Evolutionary conservation across 2,888 invertebrate species (phyloP), one percentile per base, ranked within the genome.

Genomic region (Drosophila quinaria): DNA sequence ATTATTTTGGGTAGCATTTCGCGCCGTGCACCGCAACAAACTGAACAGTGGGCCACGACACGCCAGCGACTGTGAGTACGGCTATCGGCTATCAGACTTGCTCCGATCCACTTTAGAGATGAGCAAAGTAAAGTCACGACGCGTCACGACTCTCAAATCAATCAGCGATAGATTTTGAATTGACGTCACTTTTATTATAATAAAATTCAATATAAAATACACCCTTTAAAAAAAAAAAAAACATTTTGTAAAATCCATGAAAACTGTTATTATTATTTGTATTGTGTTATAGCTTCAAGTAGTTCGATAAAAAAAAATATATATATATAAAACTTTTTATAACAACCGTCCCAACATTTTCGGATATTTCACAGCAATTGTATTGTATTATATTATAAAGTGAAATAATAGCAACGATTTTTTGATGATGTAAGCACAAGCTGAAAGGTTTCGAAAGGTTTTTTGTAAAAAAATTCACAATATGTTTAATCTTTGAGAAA

Each of bases 41-140:
- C 70, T 59, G 63, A 63, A 15, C 56, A 19, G 56, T 22, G 22
- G 8, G 25, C 47, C 46, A 41, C 59, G 46, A 19, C 44, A 55
- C 41, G 22, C 41, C 59, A 55, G 19, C 59, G 58, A 50, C 47
- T 35, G 42, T 39, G 63, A 33, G 61, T 33, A 52, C 33, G 62
- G 46, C 55, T 70, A 62, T 63, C 59, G 50, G 46, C 71, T 44
- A 61, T 56, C 60, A 61, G 50, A 15, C 46, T 33, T 17, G 39
- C 52, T 56, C 39, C 56, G 47, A 47, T 66, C 47, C 55, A 51
- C 29, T 17, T n/a, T 56, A 52, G 67, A 37, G 61, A 60, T 58
- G 56, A 10, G 10, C 46, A 11, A 49, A 49, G 11, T 17, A 9
- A 25, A 33, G 46, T 5, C 55, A 33, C 55, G 42, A 42, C 42